Evolutionary conservation across 2,113 vertebrate species (phyloP).

Genomic region (Bubo bubo): DNA sequence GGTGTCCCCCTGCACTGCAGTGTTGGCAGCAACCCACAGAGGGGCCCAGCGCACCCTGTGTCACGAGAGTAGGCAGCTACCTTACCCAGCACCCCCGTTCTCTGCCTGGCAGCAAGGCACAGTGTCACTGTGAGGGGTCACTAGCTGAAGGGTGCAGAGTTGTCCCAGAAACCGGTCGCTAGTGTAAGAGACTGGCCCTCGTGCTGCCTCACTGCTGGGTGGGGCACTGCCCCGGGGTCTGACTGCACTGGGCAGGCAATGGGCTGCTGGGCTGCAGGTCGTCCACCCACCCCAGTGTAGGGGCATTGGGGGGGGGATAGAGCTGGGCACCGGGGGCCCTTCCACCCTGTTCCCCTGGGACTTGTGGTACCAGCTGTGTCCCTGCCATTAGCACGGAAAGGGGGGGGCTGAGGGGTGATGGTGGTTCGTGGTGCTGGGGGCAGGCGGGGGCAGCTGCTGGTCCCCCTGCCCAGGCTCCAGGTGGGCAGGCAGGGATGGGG

Average conservation of each 20-base stretch:
- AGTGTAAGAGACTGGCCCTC: rapidly evolving
- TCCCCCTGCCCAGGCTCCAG: neutral
- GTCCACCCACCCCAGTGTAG: rapidly evolving
- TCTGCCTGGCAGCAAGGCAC: neutral
- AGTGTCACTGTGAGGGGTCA: rapidly evolving
- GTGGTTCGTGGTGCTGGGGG: rapidly evolving
- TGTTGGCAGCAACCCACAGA: neutral
- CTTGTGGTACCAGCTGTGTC: neutral
- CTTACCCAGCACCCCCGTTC: neutral
- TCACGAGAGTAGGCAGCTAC: neutral
- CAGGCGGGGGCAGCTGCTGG: rapidly evolving
- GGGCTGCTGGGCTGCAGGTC: neutral
- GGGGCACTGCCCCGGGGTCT: rapidly evolving
- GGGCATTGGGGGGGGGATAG: rapidly evolving
- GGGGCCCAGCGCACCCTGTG: rapidly evolving
- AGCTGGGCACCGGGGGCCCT: neutral
- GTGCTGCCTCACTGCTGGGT: rapidly evolving
- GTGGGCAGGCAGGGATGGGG: neutral
- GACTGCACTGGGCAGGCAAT: neutral
- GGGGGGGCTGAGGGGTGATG: neutral
- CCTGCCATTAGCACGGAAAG: rapidly evolving
- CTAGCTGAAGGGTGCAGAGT: rapidly evolving
- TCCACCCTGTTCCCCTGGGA: rapidly evolving
- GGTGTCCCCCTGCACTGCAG: neutral
- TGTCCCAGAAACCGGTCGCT: rapidly evolving